phyloP scores from a whole-genome alignment of 2,888 invertebrate genomes.

The Agrochola lota region DNA sequence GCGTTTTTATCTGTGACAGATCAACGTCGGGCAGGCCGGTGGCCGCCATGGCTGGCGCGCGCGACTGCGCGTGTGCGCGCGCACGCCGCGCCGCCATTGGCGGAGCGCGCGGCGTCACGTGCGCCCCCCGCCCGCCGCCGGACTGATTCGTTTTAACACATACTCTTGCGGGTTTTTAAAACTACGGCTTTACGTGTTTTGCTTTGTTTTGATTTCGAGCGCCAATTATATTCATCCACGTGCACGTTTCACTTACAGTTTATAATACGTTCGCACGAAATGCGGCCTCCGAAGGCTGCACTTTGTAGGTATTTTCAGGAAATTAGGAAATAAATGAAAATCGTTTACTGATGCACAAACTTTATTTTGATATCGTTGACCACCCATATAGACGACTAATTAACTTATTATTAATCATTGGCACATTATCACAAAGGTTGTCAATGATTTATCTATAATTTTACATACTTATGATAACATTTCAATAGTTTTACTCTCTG shows the following conservation, averaged over 20 bases:
- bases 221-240: slow-evolving; percentile 72
- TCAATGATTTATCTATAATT: slow-evolving; percentile 83
- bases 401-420: slow-evolving; percentile 88
- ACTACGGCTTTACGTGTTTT: slow-evolving; percentile 81
- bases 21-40: slow-evolving; percentile 90
- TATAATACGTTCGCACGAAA: slow-evolving; percentile 49
- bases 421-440: slow-evolving; percentile 90
- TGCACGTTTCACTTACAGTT: slow-evolving; percentile 61
- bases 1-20: slow-evolving; percentile 96
- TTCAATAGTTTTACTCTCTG: slow-evolving; percentile 64
- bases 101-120: slow-evolving; percentile 76
- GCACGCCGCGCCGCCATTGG: slow-evolving; percentile 81
- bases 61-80: slow-evolving; percentile 87
- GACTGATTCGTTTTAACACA: slow-evolving; percentile 79
- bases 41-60: slow-evolving; percentile 91
- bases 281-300: not conserved
- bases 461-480: slow-evolving; percentile 64
- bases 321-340: slow-evolving; percentile 46
- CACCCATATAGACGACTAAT: slow-evolving; percentile 69
- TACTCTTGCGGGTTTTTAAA: slow-evolving; percentile 82
- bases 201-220: slow-evolving; percentile 82
- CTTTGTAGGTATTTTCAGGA: not conserved
- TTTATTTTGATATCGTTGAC: slow-evolving; percentile 74
- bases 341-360: slow-evolving; percentile 56
- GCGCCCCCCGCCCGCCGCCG: slow-evolving; percentile 70